These are phyloP conservation scores for Chelidonichthys spinosus DNA, from an alignment of 2,797 vertebrate genomes.

Conservation along the genomic window DNA sequence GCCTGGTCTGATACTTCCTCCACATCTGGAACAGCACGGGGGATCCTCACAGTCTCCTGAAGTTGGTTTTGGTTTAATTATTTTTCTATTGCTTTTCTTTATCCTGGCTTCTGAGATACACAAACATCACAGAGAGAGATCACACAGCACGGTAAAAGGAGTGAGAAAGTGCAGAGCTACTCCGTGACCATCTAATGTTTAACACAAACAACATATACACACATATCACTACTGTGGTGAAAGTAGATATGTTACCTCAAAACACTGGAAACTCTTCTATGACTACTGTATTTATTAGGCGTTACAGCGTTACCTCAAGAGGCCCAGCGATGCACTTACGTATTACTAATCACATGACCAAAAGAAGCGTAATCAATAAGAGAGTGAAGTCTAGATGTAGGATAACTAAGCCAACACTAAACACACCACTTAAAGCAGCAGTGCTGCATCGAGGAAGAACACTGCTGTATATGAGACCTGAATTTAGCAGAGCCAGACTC, in stretches of 20 bases:
- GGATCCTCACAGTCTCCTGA: constrained; percentile 15
- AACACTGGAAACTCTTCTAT: constrained; percentile 21
- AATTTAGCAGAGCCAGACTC: constrained; percentile 57
- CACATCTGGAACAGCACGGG: constrained; percentile 15
- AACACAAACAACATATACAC: constrained; percentile 25
- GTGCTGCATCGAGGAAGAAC: too few species aligned
- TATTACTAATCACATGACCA: constrained; percentile 14
- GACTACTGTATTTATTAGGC: constrained; percentile 12
- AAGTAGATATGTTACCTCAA: constrained; percentile 14
- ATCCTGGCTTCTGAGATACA: neutral
- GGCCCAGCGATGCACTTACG: constrained; percentile 11
- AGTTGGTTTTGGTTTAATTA: constrained; percentile 23
- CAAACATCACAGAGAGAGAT: constrained; percentile 10
- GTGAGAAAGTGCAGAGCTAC: constrained; percentile 10
- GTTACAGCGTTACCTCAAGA: constrained; percentile 5
- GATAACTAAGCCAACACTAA: constrained; percentile 45
- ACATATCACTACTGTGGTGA: constrained; percentile 6
- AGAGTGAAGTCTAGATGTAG: constrained; percentile 28
- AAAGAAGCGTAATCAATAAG: constrained; percentile 6
- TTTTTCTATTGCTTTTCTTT: constrained; percentile 43
- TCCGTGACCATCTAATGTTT: neutral
- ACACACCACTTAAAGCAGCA: constrained; percentile 25
- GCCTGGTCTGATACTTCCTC: constrained; percentile 26
- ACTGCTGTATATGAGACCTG: constrained; percentile 14
- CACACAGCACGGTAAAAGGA: constrained; percentile 4